These are phyloP conservation scores for Zaprionus inermis DNA, from an alignment of 1,140 invertebrate species.

Conservation along the genomic window DNA sequence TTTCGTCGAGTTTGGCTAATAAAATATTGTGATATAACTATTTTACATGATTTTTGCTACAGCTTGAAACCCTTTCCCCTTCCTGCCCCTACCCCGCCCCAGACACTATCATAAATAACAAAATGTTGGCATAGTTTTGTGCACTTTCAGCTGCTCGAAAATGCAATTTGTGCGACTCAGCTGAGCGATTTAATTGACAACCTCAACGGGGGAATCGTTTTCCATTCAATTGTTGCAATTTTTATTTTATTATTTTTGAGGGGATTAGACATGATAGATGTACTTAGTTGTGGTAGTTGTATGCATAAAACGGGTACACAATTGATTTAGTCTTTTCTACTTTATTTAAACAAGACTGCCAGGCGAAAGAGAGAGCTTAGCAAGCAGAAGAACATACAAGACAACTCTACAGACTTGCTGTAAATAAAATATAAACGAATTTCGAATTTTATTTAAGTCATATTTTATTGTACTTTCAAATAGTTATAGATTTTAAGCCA, in stretches of 20 bases:
- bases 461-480: background rate
- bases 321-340: background rate
- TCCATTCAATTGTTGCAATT: constrained; percentile 24
- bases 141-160: constrained; percentile 28
- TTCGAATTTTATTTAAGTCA: background rate
- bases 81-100: too few species aligned
- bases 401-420: too few species aligned
- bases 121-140: constrained; percentile 37
- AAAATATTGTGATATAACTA: constrained; percentile 80
- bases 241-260: background rate
- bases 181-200: constrained; percentile 45
- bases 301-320: background rate
- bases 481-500: too few species aligned
- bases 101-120: constrained; percentile 40
- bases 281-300: background rate
- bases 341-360: background rate
- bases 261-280: constrained; percentile 36
- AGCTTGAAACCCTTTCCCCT: constrained; percentile 20
- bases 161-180: constrained; percentile 37
- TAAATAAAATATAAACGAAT: too few species aligned
- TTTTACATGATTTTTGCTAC: constrained; percentile 63
- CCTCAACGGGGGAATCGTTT: constrained; percentile 41
- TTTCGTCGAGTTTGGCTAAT: constrained; percentile 44
- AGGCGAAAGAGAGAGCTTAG: background rate
- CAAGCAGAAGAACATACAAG: too few species aligned